Evolutionary conservation across 2,888 invertebrate genomes (phyloP).

Genomic region (Synanthedon myopaeformis): DNA sequence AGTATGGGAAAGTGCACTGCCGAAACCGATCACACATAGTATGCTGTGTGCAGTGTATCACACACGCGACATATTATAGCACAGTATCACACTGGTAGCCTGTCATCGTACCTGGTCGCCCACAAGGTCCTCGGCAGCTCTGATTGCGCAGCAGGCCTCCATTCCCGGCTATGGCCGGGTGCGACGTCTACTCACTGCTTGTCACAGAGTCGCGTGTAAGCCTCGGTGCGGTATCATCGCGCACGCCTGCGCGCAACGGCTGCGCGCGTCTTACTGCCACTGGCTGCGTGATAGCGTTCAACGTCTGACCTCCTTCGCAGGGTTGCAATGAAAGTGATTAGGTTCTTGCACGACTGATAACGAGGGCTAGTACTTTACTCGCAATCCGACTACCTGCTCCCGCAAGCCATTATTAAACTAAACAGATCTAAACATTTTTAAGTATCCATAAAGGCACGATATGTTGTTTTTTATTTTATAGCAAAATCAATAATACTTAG

Average conservation of each 20-base stretch:
- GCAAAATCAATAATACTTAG: too few relatives aligned
- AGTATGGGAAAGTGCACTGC: not conserved
- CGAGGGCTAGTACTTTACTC: constrained; percentile 29
- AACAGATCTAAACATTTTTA: too few relatives aligned
- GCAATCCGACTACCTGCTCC: not conserved
- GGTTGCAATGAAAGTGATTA: constrained; percentile 66
- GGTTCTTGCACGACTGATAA: constrained; percentile 59
- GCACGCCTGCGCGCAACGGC: constrained; percentile 34
- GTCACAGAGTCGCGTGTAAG: constrained; percentile 5
- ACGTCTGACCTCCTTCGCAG: constrained; percentile 49
- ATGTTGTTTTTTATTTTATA: too few relatives aligned
- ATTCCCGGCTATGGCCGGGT: constrained; percentile 56
- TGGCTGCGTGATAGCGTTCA: constrained; percentile 40
- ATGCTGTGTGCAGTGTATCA: not conserved
- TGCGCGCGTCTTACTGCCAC: constrained; percentile 43
- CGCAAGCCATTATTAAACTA: not conserved
- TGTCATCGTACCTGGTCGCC: constrained; percentile 57
- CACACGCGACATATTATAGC: not conserved
- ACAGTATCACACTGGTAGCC: not conserved
- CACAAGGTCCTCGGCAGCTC: constrained; percentile 61
- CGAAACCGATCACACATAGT: not conserved
- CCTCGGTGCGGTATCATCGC: constrained; percentile 8
- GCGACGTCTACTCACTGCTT: constrained; percentile 12
- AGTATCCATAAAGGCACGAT: too few relatives aligned
- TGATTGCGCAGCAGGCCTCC: constrained; percentile 62